These are phyloP conservation scores for Apotomis betuletana DNA, from an alignment of 2,888 invertebrate genomes.

Conservation along the genomic window DNA sequence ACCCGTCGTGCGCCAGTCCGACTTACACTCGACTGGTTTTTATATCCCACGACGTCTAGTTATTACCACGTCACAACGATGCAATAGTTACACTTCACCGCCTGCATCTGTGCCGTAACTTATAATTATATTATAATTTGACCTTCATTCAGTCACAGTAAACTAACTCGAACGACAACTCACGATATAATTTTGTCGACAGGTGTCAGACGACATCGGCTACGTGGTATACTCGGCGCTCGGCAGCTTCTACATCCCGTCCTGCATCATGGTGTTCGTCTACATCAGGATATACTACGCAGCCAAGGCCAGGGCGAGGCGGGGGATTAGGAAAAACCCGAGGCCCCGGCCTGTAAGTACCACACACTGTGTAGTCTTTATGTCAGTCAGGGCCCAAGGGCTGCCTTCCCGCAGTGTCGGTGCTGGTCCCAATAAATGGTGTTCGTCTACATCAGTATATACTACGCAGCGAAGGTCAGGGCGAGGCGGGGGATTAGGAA, in stretches of 20 bases:
- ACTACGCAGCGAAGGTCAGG: conserved; percentile 96
- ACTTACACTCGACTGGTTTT: too few species aligned
- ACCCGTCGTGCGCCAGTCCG: too few species aligned
- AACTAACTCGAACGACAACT: too few species aligned
- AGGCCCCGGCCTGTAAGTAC: conserved; percentile 82
- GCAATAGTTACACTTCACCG: too few species aligned
- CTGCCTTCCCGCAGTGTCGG: too few species aligned
- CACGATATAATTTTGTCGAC: conserved; percentile 54
- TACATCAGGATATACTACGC: conserved; percentile 99
- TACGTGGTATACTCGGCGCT: conserved; percentile 99
- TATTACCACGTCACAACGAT: too few species aligned
- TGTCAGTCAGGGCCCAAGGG: background rate
- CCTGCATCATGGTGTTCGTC: conserved; percentile 99
- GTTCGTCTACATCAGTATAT: conserved; percentile 99
- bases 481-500: conserved; percentile 95
- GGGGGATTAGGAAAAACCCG: conserved; percentile 93
- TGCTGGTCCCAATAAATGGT: conserved; percentile 86
- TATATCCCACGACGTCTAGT: too few species aligned
- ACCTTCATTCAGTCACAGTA: too few species aligned
- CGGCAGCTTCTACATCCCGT: conserved; percentile 99
- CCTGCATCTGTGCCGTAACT: too few species aligned
- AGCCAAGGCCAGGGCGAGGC: conserved; percentile 94
- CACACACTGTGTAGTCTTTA: too few species aligned
- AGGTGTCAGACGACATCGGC: conserved; percentile 97
- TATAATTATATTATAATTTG: too few species aligned